Base-by-base conservation (phyloP, 2,113 vertebrate genomes). In the Rhinopithecus roxellana region DNA sequence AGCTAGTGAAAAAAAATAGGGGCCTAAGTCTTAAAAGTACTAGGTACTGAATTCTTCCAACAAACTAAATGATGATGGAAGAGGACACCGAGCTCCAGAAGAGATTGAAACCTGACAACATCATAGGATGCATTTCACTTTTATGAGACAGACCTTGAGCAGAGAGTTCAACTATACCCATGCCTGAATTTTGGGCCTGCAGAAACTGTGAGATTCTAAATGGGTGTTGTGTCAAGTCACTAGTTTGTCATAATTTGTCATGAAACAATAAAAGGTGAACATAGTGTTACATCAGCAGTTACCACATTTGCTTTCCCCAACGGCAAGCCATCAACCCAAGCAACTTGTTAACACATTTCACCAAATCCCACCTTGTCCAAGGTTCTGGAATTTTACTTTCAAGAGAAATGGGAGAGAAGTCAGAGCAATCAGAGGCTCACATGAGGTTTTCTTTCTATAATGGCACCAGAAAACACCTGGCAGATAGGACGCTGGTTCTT, bases 341-440 rank as follows among this genome's bases (percentile, higher is more conserved):
- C 5, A 86, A 27, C 16, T 82, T 75, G 4, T n/a, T 25, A n/a
- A 25, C 2, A 5, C 6, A 27, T 11, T 12, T 75, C 16, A 17
- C n/a, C 52, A 40, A 88, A 64, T 81, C 64, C 27, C 23, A 89
- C 18, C 45, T 35, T 82, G 38, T 43, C 2, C 20, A 43, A 45
- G 27, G 50, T 90, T 87, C 25, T 43, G 52, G 72, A 89, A 83
- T 69, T 64, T 74, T 32, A 82, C 55, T 86, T 78, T 52, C 27
- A 78, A 82, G 48, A 23, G 50, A 45, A 94, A 94, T 50, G 30
- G 11, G 27, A 40, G 9, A 78, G 20, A 84, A 55, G 10, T 18
- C 14, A 52, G 4, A 80, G 16, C 22, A 95, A 27, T 6, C 18
- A 80, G 52, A 96, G 11, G 2, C 11, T 67, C 13, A 1, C 7